These are phyloP conservation scores for Strigamia maritima DNA, from an alignment of 2,888 invertebrate species.

Conservation along the genomic window DNA sequence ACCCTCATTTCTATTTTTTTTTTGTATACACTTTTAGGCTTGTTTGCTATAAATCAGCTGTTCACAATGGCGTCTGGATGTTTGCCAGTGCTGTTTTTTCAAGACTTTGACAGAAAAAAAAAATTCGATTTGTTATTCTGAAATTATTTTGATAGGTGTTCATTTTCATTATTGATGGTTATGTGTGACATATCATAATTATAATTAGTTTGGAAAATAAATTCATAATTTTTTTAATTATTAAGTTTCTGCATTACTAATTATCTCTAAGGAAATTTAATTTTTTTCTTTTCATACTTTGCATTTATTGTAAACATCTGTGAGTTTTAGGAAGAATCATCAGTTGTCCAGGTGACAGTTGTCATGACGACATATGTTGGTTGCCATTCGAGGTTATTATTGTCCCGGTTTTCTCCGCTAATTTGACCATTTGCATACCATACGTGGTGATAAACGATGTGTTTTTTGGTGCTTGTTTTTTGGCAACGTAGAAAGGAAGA, in stretches of 20 bases:
- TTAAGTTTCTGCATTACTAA: not conserved
- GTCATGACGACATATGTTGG: conserved; percentile 2
- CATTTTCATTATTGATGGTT: not conserved
- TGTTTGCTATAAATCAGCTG: conserved; percentile 1
- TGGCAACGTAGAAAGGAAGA: not conserved
- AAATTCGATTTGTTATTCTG: not conserved
- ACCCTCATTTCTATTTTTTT: not conserved
- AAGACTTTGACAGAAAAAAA: not conserved
- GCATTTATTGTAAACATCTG: not conserved
- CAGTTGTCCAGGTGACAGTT: not conserved
- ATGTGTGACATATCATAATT: not conserved
- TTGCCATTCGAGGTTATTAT: not conserved
- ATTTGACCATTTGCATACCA: not conserved
- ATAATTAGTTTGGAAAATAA: not conserved
- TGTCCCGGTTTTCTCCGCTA: not conserved
- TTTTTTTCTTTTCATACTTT: not conserved
- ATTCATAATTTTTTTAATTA: not conserved
- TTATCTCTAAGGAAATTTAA: not conserved
- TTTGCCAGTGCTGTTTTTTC: conserved; percentile 4
- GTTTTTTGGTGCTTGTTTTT: not conserved
- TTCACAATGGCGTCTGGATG: conserved; percentile 19
- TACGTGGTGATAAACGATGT: not conserved
- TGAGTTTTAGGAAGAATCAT: not conserved
- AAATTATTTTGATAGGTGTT: conserved; percentile 6
- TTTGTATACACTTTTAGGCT: not conserved